These are phyloP conservation scores for Mallotus villosus DNA, from an alignment of 2,797 vertebrate genomes.

Conservation along the genomic window DNA sequence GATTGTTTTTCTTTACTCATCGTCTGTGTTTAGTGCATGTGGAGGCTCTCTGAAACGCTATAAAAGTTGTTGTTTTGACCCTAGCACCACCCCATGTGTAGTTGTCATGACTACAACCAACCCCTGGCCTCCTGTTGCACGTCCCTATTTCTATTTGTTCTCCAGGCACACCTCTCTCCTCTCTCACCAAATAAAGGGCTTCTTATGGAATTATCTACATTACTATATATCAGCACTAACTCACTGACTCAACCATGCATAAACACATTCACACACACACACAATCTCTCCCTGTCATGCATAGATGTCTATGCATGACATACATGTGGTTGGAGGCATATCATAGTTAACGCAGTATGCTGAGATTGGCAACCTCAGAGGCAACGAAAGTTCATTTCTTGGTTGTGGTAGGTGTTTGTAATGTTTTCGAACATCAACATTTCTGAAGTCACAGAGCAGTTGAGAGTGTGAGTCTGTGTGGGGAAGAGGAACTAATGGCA, in stretches of 20 bases:
- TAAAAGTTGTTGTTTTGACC: neutral
- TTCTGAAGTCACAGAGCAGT: neutral
- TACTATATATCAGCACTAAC: neutral
- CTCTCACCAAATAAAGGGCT: conserved; percentile 28
- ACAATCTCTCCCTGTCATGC: conserved; percentile 10
- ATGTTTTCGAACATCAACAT: neutral
- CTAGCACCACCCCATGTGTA: neutral
- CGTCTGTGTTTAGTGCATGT: neutral
- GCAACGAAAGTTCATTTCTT: neutral
- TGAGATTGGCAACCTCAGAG: neutral
- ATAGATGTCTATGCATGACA: too few relatives aligned
- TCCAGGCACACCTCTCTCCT: neutral
- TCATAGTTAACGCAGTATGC: neutral
- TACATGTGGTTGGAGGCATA: neutral
- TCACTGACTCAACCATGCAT: conserved; percentile 26
- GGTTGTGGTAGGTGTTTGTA: neutral
- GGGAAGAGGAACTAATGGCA: neutral
- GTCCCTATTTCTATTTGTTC: neutral
- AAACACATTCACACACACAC: conserved; percentile 30
- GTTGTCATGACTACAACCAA: neutral
- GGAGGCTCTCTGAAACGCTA: neutral
- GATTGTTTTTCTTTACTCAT: neutral
- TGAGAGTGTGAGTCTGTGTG: neutral
- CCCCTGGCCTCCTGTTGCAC: neutral
- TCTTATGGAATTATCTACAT: conserved; percentile 3